Evolutionary conservation across 2,888 invertebrate species (phyloP), one percentile per base, ranked within the genome.

Genomic region (Scelioninae gen. 2): DNA sequence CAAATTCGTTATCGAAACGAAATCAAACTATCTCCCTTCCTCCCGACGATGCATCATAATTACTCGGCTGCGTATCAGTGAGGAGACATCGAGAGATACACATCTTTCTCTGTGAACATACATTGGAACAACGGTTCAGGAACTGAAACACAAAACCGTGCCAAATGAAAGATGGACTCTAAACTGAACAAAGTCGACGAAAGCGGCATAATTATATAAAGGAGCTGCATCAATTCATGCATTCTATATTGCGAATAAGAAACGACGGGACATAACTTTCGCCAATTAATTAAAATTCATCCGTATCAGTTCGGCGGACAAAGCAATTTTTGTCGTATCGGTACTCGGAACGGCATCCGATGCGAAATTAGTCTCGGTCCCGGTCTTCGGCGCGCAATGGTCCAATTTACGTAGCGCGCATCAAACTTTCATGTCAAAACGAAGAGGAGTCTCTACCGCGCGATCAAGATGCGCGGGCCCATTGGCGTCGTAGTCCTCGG

Each of bases 231-330:
- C 57, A 19, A 7, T 55, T 48, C 18, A 39, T 37, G 25, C 28
- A 2, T 28, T 55, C 13, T 2, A 35, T 3, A n/a, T 4, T 1
- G 46, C 45, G 53, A 50, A 41, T 9, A 22, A 45, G 31, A 31
- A 31, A 31, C 31, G 10, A 31, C 5, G 22, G 5, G 35, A 52
- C 19, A 31, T 18, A 19, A 69, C 69, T 69, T 69, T 69, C 69
- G 69, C 69, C 48, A 48, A 69, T 69, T 69, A 61, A 61, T 69
- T 69, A 52, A 69, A 61, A 69, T 69, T 48, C 55, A 48, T 61
- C 39, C 48, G 33, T 68, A 68, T 53, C 68, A 60, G 39, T n/a
- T 60, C 68, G 39, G 10, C 60, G 19, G 11, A 41, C 22, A 48
- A 46, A 39, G 25, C 2, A 18, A 57, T 65, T 65, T 57, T 65